phyloP scores from a whole-genome alignment of 2,113 vertebrate species.

The Semicossyphus pulcher region DNA sequence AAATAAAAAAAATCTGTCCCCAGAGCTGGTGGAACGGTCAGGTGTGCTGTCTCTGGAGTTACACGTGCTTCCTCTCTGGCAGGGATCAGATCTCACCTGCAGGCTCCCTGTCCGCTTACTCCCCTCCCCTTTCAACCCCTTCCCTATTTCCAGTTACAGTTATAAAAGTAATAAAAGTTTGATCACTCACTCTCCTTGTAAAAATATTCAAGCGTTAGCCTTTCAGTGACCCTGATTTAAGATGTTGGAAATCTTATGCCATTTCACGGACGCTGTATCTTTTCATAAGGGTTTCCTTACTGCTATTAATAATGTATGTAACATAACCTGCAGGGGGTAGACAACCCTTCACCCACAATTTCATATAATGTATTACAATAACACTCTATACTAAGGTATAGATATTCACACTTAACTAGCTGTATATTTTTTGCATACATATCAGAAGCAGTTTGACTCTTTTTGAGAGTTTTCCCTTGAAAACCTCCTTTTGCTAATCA shows the following conservation, averaged over 20 bases:
- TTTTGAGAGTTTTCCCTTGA: too few species aligned
- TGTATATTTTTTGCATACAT: not conserved
- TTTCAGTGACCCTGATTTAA: constrained; percentile 6
- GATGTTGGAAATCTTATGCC: not conserved
- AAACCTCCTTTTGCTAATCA: too few species aligned
- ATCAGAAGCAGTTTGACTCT: not conserved
- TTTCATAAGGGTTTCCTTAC: not conserved
- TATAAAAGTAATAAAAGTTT: constrained; percentile 24
- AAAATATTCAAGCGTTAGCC: not conserved
- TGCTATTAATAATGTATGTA: not conserved
- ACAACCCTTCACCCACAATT: not conserved
- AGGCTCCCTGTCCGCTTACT: not conserved
- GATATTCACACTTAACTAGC: not conserved
- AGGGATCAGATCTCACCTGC: not conserved
- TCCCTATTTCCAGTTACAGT: not conserved
- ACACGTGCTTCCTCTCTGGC: not conserved
- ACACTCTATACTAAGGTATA: not conserved
- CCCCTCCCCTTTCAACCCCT: not conserved
- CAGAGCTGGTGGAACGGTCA: constrained; percentile 4
- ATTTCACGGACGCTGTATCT: constrained; percentile 6
- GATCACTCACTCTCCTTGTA: constrained; percentile 8
- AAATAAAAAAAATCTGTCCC: not conserved
- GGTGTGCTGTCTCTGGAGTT: not conserved
- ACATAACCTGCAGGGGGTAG: not conserved
- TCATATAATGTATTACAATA: not conserved